phyloP scores from a whole-genome alignment of 2,113 vertebrate genomes.

The Odobenus rosmarus region DNA sequence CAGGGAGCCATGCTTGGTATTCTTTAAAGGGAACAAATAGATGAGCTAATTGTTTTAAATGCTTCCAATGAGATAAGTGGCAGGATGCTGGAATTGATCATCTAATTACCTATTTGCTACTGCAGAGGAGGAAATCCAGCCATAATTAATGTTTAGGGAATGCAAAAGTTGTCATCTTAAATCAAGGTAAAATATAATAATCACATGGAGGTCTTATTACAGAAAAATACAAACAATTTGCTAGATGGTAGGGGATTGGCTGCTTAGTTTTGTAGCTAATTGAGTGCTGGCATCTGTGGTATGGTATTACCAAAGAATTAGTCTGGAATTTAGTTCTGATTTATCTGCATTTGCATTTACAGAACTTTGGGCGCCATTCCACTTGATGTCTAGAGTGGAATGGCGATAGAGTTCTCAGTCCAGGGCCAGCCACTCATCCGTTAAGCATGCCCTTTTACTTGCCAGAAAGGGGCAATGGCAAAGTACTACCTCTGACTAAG shows the following conservation, averaged over 20 bases:
- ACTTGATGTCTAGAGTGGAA: constrained; percentile 58
- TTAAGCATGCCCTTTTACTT: not conserved
- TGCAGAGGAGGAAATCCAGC: constrained; percentile 73
- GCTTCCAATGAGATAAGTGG: constrained; percentile 78
- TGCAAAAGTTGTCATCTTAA: constrained; percentile 84
- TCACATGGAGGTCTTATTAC: constrained; percentile 82
- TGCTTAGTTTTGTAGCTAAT: constrained; percentile 81
- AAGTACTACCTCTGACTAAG: not conserved
- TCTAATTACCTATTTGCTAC: constrained; percentile 78
- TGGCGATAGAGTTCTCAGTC: constrained; percentile 17
- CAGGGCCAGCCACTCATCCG: not conserved
- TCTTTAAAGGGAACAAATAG: constrained; percentile 74
- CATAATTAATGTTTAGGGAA: constrained; percentile 86
- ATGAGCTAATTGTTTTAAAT: constrained; percentile 83
- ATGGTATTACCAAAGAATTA: constrained; percentile 80
- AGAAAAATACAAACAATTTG: constrained; percentile 78
- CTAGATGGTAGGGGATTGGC: constrained; percentile 67
- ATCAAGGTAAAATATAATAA: constrained; percentile 85
- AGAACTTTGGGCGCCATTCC: constrained; percentile 72
- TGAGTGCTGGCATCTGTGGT: constrained; percentile 80
- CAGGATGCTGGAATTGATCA: constrained; percentile 83
- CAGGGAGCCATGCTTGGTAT: constrained; percentile 54
- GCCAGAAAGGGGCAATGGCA: constrained; percentile 16
- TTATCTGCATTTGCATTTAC: constrained; percentile 78
- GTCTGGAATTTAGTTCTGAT: constrained; percentile 81